Evolutionary conservation across 2,797 vertebrate species (phyloP), one percentile per base, ranked within the genome.

Genomic region (Myotis planiceps): DNA sequence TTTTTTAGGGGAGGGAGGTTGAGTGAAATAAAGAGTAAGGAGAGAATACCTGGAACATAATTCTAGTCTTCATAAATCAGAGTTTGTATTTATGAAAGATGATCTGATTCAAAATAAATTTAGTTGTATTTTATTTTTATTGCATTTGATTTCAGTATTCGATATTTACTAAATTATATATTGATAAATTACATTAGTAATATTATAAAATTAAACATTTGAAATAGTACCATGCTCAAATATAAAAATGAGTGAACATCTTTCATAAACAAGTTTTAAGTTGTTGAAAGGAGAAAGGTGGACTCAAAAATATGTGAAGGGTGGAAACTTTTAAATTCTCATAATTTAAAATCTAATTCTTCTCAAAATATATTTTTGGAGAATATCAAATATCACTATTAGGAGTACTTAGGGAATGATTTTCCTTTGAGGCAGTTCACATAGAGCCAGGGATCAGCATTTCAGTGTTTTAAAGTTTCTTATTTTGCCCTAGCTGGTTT

Each of bases 31-130:
- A 92, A 65, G 19, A 21, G 0, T 39, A 66, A 60, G 13, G 53
- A 82, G 9, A 39, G 37, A 66, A 37, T 39, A 29, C 39, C 53
- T 91, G n/a, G 6, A 69, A 76, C 25, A 29, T 37, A 34, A 88
- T 95, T 94, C 68, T 89, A 45, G 23, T 19, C 42, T 92, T 95
- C 65, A 71, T 15, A 95, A 71, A n/a, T 55, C 8, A 58, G 14
- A 74, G 32, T 66, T 78, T 72, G 21, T 76, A 42, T 51, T 14
- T 68, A 45, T 81, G 3, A 88, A 66, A 71, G 23, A 47, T 75
- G 19, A 13, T 37, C 72, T 76, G 15, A 53, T 85, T 89, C 21
- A 49, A 72, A 29, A 58, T 45, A 16, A 90, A 78, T 75, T 81
- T 71, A 27, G 5, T 15, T 45, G 18, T 80, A 19, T 45, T 72